Evolutionary conservation across 2,113 vertebrate species (phyloP), one percentile per base, ranked within the genome.

Genomic region (Pteronura brasiliensis): DNA sequence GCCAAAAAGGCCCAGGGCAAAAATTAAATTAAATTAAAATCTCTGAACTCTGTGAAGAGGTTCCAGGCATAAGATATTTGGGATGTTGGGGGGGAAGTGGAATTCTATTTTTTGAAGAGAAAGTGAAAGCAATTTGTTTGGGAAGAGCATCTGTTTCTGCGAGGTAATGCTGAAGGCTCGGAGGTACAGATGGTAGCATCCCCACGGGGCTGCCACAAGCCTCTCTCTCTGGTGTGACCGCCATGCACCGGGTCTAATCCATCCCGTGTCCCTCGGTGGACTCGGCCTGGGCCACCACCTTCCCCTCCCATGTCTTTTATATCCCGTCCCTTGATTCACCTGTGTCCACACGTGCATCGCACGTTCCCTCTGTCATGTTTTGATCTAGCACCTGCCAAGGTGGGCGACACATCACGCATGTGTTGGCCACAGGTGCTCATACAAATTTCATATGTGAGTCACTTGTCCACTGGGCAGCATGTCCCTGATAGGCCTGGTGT

Each of bases 151-250:
- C 25, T 7, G n/a, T 61, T 90, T 44, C 23, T 9, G 31, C 7
- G 25, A 29, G 61, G 11, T 49, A 31, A 20, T 12, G 11, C 67
- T 25, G 23, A 92, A 44, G 34, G 21, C 21, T 42, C 3, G 0
- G 71, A 21, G 47, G 39, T n/a, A 4, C 0, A 0, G 0, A 21
- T 12, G 4, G 44, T 21, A 21, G 31, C n/a, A 1, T 71, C 31
- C 61, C 29, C 44, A 0, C 0, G 49, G 15, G 12, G 5, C 7
- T 59, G 34, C 39, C 47, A 47, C 20, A 10, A 39, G 31, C n/a
- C 34, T 85, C 67, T 27, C n/a, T 27, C 47, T 71, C 61, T 21
- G 7, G 4, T 5, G 31, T n/a, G 36, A 1, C 25, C 17, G 27
- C 21, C 49, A 14, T 36, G 82, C 52, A 21, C 2, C 10, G 5